A percentile compares a stretch with the other conserved stretches of the same genome.
phyloP scores from a whole-genome alignment of 2,888 invertebrate species.

The Campoletis raptor region DNA sequence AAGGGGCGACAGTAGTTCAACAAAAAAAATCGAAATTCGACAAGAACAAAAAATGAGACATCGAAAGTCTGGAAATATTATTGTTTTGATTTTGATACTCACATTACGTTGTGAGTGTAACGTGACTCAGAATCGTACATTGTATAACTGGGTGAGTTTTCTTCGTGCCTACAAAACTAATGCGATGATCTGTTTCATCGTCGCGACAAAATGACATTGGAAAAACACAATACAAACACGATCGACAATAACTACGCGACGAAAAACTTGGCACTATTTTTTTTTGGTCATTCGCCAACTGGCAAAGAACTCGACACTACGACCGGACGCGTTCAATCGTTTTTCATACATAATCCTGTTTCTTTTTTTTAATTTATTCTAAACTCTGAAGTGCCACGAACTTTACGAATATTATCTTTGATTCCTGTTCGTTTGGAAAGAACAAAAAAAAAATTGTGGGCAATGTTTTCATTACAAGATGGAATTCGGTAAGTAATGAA shows the following conservation, averaged over 20 bases:
- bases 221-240: constrained; percentile 45
- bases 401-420: constrained; percentile 8
- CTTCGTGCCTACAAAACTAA: neutral
- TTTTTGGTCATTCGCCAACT: constrained; percentile 50
- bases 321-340: constrained; percentile 26
- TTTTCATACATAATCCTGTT: constrained; percentile 29
- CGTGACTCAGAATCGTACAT: constrained; percentile 18
- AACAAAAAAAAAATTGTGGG: neutral
- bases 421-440: neutral
- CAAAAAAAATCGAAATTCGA: neutral
- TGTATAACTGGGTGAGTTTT: constrained; percentile 18
- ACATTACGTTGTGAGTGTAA: neutral
- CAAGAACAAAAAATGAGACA: neutral
- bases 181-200: constrained; percentile 45
- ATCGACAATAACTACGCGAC: constrained; percentile 45
- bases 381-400: constrained; percentile 12
- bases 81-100: neutral
- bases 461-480: neutral
- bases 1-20: neutral
- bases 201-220: constrained; percentile 6
- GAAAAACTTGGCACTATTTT: constrained; percentile 40
- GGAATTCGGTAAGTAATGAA: neutral
- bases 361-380: neutral
- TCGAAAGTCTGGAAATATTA: neutral
- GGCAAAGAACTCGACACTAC: constrained; percentile 37